Base-by-base conservation (phyloP, 2,888 invertebrate genomes). In the Trimorus sp. region DNA sequence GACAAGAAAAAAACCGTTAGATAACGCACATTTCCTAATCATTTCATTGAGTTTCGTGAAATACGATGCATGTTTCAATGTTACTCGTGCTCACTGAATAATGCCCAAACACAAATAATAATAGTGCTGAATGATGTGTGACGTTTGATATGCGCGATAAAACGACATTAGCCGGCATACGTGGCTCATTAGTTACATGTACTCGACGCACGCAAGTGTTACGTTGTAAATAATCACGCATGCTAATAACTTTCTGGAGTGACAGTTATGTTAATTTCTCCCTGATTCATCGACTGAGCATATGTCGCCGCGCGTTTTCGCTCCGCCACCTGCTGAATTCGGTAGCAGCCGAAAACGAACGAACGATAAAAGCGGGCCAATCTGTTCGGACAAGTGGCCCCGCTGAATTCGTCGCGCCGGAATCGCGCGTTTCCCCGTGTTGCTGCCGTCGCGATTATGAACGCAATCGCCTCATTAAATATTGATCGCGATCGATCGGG, bases 191-290 rank as follows among this genome's bases (percentile, higher is more conserved):
- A 78, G 78, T 65, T 78, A 70, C 70, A 65, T 63, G 70, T 48
- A 71, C 8, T n/a, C 49, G 48, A 65, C 70, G 49, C 78, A 78
- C 71, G 78, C 70, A 65, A 78, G 42, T 40, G 40, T 9, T 73
- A 53, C 49, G 60, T 56, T 71, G 48, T 79, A 79, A 79, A 79
- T 79, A 73, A 79, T 66, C 66, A 53, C 40, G 73, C 87, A 90
- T 88, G 89, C 88, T 89, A 89, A 90, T 90, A 85, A 88, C 87
- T 83, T 83, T 71, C 65, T 60, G 60, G 85, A 86, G 84, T 85
- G 88, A 88, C 89, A 87, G 87, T 86, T 89, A 90, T 89, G 88
- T 85, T 88, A 89, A 89, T 89, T 87, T 84, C 86, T 83, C 87
- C 86, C 90, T 91, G 90, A 91, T 91, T 91, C 91, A 90, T 87